phyloP scores from a whole-genome alignment of 2,888 invertebrate genomes.

The Petrolisthes cinctipes region DNA sequence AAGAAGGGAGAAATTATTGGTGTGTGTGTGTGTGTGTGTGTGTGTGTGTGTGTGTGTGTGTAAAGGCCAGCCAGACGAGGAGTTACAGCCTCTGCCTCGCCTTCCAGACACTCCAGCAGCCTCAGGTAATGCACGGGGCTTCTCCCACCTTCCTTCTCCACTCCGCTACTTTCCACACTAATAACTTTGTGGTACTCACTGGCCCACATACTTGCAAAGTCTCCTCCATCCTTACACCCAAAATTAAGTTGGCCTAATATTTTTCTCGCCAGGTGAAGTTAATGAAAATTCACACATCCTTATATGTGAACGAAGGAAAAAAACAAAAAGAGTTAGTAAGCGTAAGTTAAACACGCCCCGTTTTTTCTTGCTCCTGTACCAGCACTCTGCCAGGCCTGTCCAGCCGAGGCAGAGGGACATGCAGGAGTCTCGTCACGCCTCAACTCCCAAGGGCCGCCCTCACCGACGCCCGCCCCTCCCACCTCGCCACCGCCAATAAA shows the following conservation, averaged over 20 bases:
- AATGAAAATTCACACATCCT: not conserved
- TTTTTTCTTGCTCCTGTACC: too few species aligned
- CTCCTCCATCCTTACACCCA: not conserved
- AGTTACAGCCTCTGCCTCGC: not conserved
- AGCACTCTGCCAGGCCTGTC: too few species aligned
- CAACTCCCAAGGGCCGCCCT: too few species aligned
- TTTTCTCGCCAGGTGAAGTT: not conserved
- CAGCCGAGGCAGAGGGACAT: too few species aligned
- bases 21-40: conserved; percentile 6
- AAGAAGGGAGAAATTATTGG: not conserved
- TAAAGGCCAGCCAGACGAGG: not conserved
- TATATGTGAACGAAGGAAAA: not conserved
- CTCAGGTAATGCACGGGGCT: not conserved
- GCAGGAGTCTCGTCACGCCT: too few species aligned
- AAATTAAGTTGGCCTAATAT: conserved; percentile 4
- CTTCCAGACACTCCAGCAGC: conserved; percentile 3
- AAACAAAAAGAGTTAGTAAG: not conserved
- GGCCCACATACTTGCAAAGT: not conserved
- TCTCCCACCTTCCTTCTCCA: conserved; percentile 10
- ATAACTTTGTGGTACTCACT: conserved; percentile 7
- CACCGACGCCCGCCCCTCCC: too few species aligned
- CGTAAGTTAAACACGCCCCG: too few species aligned
- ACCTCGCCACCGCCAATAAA: too few species aligned
- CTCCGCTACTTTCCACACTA: not conserved
- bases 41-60: not conserved